Base-by-base conservation (phyloP, 2,797 vertebrate genomes). In the Chelonia mydas region DNA sequence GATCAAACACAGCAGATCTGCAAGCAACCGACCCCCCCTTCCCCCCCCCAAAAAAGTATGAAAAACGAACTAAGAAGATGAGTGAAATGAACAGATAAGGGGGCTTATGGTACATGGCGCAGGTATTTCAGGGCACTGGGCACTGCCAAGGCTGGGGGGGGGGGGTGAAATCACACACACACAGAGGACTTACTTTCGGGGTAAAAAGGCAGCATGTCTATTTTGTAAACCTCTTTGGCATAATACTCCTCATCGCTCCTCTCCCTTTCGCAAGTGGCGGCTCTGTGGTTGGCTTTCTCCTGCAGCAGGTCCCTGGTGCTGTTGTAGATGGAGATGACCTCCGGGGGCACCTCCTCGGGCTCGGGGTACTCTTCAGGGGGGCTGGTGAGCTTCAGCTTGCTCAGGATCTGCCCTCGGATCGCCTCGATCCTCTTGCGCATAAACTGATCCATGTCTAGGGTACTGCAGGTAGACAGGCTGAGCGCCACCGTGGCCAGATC, bases 231-330 rank as follows among this genome's bases (percentile, higher is more conserved):
- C 98, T 99, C 99, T 98, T 99, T 99, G 95, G 99, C 99, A 59
- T 99, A 99, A 88, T 99, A 99, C 92, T 99, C 99, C 98, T 99
- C 99, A 81, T 99, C 99, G 96, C 99, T 99, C 55, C 99, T 98
- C 98, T 99, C 99, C 57, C 99, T 98, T 95, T 99, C 99, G 92
- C 99, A 99, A 96, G 99, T 99, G 92, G 98, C 99, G 4, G 99
- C 99, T 89, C 99, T 98, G 90, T 99, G 99, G 98, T 99, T 99
- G 86, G 99, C 99, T 96, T 99, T 99, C 98, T 99, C 99, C 97
- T 99, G 99, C 96, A 99, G 98, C 97, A 99, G 98, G 98, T 99
- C 99, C 94, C 99, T 98, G 41, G 99, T 99, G 98, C 99, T 99
- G 98, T 99, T 99, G 98, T 99, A 99, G 97, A 99, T 99, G 94